Evolutionary conservation across 2,797 vertebrate genomes (phyloP), one percentile per base, ranked within the genome.

Genomic region (Okamejei kenojei): DNA sequence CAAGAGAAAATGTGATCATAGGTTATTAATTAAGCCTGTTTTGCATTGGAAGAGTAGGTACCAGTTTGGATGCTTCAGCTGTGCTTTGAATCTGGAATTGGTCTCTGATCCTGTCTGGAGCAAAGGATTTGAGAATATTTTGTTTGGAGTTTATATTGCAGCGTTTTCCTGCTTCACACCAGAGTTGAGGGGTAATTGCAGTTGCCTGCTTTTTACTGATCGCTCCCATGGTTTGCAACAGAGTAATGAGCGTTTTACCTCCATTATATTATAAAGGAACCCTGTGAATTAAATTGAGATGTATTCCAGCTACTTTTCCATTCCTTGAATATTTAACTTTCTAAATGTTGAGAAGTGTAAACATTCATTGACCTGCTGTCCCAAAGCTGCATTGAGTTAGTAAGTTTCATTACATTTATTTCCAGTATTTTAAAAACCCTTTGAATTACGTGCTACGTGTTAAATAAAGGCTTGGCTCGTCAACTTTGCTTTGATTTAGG

Each of bases 381-480:
- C 17, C 11, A 11, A 63, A 88, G 61, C 19, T 88, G n/a, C 63
- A 88, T 19, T 0, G 17, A 88, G 84, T n/a, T 63, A 35, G 61
- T 35, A 68, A 19, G 17, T 88, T 68, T 35, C 58, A 21, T 88
- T 88, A 38, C 35, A 9, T 84, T 65, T 88, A 13, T 17, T 35
- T 35, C 1, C 15, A 88, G 32, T 35, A 65, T 88, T 88, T 21
- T 68, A 68, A 35, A 88, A 19, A 15, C 29, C 82, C 21, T 68
- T 68, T 63, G 65, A 88, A 19, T 88, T 65, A 19, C 63, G 35
- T 35, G 15, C 65, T 65, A 19, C 63, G 35, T 35, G 15, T 29
- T 17, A 32, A 88, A 88, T 86, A 86, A 65, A 86, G 58, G n/a
- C n/a, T 86, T 61, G 82, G 61, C 63, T 61, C 29, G 29, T 84